phyloP scores from a whole-genome alignment of 2,797 vertebrate species.

The Presbytis comata region DNA sequence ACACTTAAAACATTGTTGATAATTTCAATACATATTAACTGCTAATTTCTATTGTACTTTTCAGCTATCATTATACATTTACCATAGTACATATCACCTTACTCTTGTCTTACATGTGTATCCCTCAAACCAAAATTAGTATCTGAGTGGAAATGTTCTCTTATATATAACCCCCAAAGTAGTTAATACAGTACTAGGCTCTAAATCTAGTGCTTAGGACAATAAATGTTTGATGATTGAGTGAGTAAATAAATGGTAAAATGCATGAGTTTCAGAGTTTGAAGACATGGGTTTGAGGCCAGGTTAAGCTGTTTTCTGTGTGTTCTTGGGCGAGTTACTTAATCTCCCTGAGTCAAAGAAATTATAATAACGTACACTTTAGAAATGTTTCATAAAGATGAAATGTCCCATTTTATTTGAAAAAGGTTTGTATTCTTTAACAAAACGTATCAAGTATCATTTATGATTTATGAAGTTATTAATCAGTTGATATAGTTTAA shows the following conservation, averaged over 20 bases:
- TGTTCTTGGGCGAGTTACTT: not conserved
- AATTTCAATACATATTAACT: slow-evolving; percentile 4
- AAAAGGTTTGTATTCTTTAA: slow-evolving; percentile 3
- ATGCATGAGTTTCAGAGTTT: not conserved
- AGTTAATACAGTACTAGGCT: not conserved
- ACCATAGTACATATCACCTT: not conserved
- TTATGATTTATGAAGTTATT: not conserved
- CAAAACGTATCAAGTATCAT: not conserved
- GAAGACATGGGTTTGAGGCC: not conserved
- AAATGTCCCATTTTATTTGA: not conserved
- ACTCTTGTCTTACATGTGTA: not conserved
- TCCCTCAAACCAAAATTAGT: not conserved
- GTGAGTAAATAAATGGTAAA: not conserved
- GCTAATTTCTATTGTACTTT: slow-evolving; percentile 12
- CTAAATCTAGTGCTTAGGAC: not conserved
- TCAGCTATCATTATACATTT: not conserved
- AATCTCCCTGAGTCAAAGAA: not conserved
- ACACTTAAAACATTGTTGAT: slow-evolving; percentile 9
- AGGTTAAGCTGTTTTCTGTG: not conserved
- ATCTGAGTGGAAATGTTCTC: not conserved
- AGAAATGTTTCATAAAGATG: not conserved
- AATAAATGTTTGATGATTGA: not conserved
- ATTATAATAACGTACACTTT: not conserved
- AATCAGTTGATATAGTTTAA: not conserved
- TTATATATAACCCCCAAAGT: not conserved